These are phyloP conservation scores for Tamandua tetradactyla DNA, from an alignment of 2,797 vertebrate genomes.

Conservation along the genomic window DNA sequence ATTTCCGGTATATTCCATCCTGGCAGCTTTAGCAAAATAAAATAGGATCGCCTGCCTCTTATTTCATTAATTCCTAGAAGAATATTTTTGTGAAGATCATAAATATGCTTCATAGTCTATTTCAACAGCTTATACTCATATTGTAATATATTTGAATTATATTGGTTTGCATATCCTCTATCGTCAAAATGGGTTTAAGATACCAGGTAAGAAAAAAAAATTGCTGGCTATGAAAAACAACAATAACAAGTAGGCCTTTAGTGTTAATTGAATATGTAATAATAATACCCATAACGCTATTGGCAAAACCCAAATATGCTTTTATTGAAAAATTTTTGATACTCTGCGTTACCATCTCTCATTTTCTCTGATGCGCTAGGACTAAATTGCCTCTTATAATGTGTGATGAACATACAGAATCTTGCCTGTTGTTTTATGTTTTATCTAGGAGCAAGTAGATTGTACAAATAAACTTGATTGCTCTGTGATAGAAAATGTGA, in stretches of 20 bases:
- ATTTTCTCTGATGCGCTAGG: slow-evolving; percentile 40
- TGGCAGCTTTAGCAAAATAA: no score
- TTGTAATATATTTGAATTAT: slow-evolving; percentile 47
- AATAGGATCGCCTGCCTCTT: background rate
- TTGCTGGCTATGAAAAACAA: slow-evolving; percentile 1
- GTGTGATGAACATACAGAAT: slow-evolving; percentile 71
- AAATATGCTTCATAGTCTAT: background rate
- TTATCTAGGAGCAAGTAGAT: slow-evolving; percentile 71
- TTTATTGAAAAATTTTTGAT: slow-evolving; percentile 66
- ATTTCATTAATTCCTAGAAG: background rate
- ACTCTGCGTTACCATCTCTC: slow-evolving; percentile 45
- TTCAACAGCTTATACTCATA: background rate
- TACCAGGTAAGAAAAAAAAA: slow-evolving; percentile 53
- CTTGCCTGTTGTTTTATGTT: slow-evolving; percentile 69
- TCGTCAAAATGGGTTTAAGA: slow-evolving; percentile 61
- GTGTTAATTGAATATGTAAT: slow-evolving; percentile 67
- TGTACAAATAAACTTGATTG: slow-evolving; percentile 78
- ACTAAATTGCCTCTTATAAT: slow-evolving; percentile 65
- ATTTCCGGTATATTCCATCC: no score
- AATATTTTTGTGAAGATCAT: background rate
- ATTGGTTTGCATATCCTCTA: slow-evolving; percentile 52
- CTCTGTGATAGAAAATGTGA: slow-evolving; percentile 74
- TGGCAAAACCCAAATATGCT: slow-evolving; percentile 66
- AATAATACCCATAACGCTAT: slow-evolving; percentile 72
- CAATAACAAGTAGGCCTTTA: slow-evolving; percentile 45